A percentile compares a stretch with the other conserved stretches of the same genome.
These are phyloP conservation scores for Myotis daubentonii DNA, from an alignment of 2,797 vertebrate genomes.

Conservation along the genomic window DNA sequence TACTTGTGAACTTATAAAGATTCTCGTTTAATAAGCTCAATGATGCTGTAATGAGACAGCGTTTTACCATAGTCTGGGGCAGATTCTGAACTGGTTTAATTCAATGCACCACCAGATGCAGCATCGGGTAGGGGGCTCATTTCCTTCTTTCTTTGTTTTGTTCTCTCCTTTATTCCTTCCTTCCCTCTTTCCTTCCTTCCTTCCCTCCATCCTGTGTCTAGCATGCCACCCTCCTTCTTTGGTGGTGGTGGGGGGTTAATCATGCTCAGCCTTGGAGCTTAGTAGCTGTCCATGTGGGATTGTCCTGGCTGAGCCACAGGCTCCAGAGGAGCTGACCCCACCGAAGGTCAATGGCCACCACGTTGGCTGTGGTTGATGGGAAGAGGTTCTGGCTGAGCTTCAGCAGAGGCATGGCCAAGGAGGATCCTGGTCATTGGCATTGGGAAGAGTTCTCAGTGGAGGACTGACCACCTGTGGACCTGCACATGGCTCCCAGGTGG, in stretches of 20 bases:
- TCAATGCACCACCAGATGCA: background rate
- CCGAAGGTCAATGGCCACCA: background rate
- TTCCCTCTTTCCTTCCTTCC: no score
- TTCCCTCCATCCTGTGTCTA: no score
- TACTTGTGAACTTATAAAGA: background rate
- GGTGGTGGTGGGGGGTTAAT: accelerated
- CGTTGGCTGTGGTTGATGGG: no score
- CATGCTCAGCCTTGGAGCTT: background rate
- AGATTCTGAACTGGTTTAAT: background rate
- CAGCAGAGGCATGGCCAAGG: background rate
- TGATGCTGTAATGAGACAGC: background rate
- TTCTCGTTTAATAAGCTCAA: background rate
- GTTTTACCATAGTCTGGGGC: background rate
- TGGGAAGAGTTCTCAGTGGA: background rate
- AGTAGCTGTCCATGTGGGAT: background rate
- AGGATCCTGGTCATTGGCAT: background rate
- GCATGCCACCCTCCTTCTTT: accelerated
- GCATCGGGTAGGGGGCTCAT: accelerated
- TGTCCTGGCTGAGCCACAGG: background rate
- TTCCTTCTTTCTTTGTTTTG: background rate
- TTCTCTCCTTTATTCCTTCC: accelerated
- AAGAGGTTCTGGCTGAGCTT: background rate
- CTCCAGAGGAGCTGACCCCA: background rate
- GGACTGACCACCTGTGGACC: background rate
- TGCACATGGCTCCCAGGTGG: background rate